A percentile compares a stretch with the other conserved stretches of the same genome.
These are phyloP conservation scores for Cranoglanis bouderius DNA, from an alignment of 2,113 vertebrate species.

Conservation along the genomic window DNA sequence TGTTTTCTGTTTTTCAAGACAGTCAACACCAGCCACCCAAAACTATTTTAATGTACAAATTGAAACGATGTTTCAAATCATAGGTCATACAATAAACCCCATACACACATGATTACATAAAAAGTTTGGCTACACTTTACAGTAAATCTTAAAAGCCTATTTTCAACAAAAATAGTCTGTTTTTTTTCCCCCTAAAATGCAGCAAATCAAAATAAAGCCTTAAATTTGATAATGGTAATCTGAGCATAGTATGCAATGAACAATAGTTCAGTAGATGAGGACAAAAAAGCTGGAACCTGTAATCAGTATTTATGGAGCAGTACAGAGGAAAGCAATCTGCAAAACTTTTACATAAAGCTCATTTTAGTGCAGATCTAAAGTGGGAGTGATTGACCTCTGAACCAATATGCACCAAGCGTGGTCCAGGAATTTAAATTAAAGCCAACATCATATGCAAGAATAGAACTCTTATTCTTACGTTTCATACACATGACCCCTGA, in stretches of 20 bases:
- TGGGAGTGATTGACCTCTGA: slow-evolving; percentile 3
- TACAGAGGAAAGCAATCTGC: neutral
- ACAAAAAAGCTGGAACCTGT: neutral
- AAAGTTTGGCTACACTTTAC: slow-evolving; percentile 18
- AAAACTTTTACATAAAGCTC: slow-evolving; percentile 3
- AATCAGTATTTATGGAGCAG: neutral
- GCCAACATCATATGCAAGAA: neutral
- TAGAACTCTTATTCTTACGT: neutral
- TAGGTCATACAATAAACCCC: neutral
- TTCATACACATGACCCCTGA: slow-evolving; percentile 7
- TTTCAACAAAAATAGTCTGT: slow-evolving; percentile 27
- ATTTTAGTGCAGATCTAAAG: neutral
- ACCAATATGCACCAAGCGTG: neutral
- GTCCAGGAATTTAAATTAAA: neutral
- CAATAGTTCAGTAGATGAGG: neutral
- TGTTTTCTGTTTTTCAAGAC: neutral
- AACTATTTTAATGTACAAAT: slow-evolving; percentile 35
- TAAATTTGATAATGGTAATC: neutral
- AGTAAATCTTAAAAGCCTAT: slow-evolving; percentile 41
- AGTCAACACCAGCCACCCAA: neutral
- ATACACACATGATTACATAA: slow-evolving; percentile 37
- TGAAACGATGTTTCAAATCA: slow-evolving; percentile 37
- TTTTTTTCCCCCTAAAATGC: neutral
- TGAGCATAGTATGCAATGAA: neutral
- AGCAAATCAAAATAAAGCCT: slow-evolving; percentile 26